Percentiles rank a stretch among this genome's conserved stretches.
Evolutionary conservation across 2,888 invertebrate genomes (phyloP).

Genomic region (Chymomyza procnemis): DNA sequence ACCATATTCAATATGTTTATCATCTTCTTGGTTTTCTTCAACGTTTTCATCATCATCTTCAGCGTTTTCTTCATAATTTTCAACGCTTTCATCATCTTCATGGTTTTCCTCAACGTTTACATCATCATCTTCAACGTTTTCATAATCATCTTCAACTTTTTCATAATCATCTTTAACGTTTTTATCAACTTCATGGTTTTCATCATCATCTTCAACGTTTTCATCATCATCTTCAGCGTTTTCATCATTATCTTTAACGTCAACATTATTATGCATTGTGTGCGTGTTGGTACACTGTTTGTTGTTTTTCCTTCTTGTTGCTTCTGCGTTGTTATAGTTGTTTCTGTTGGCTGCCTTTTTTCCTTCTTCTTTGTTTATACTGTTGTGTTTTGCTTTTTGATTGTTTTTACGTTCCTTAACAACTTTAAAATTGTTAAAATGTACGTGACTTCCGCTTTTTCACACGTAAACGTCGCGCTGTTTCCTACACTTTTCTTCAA

Average conservation of each 20-base stretch:
- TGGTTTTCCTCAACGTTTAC: background rate
- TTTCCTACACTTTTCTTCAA: slow-evolving; percentile 1
- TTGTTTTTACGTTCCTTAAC: slow-evolving; percentile 7
- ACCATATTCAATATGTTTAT: too few relatives aligned
- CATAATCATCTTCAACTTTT: too few relatives aligned
- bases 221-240: background rate
- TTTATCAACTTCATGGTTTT: background rate
- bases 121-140: background rate
- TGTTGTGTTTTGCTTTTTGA: background rate
- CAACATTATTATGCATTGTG: background rate
- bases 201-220: background rate
- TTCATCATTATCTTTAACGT: background rate
- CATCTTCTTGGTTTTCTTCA: too few relatives aligned
- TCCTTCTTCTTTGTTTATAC: too few relatives aligned
- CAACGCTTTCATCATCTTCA: too few relatives aligned
- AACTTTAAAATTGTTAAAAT: slow-evolving; percentile 11
- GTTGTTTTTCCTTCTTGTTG: background rate
- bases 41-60: background rate
- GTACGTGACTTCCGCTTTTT: slow-evolving; percentile 8
- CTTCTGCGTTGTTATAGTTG: slow-evolving; percentile 2
- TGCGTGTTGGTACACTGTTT: background rate
- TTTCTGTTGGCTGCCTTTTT: background rate
- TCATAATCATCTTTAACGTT: background rate
- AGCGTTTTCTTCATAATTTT: too few relatives aligned
- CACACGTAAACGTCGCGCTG: slow-evolving; percentile 5